A percentile compares a stretch with the other conserved stretches of the same genome.
Evolutionary conservation across 1,140 invertebrate genomes (phyloP).

Genomic region (Chionoecetes opilio): DNA sequence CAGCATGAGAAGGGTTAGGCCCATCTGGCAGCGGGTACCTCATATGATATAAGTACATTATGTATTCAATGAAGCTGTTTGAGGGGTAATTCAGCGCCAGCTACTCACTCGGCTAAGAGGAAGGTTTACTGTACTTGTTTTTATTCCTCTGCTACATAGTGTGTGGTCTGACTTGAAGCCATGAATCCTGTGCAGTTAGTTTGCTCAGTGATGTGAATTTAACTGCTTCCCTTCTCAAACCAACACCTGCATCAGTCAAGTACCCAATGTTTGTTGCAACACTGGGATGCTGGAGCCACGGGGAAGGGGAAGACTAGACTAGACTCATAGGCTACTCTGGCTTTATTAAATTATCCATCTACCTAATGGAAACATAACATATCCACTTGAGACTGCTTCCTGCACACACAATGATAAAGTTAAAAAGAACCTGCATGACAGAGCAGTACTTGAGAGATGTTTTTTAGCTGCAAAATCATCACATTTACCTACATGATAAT

Average conservation of each 20-base stretch:
- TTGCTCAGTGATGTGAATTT: neutral
- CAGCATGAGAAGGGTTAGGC: too few species aligned
- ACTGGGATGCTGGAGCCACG: neutral
- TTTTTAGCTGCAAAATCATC: neutral
- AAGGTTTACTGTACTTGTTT: neutral
- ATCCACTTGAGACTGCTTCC: neutral
- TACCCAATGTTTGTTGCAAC: neutral
- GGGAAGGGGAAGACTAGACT: neutral
- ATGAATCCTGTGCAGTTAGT: neutral
- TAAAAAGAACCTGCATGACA: neutral
- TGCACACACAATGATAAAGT: neutral
- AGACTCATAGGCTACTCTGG: neutral
- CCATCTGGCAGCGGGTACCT: too few species aligned
- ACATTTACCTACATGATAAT: neutral
- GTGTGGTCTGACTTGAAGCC: neutral
- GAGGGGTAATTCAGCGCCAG: too few species aligned
- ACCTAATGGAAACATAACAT: neutral
- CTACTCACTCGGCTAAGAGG: too few species aligned
- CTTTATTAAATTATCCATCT: neutral
- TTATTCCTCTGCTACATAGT: neutral
- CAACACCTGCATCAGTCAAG: neutral
- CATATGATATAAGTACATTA: too few species aligned
- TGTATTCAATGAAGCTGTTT: too few species aligned
- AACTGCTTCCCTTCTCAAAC: slow-evolving; percentile 16
- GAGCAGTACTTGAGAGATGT: neutral